phyloP scores from a whole-genome alignment of 2,888 invertebrate species.

The Magallana nippona region DNA sequence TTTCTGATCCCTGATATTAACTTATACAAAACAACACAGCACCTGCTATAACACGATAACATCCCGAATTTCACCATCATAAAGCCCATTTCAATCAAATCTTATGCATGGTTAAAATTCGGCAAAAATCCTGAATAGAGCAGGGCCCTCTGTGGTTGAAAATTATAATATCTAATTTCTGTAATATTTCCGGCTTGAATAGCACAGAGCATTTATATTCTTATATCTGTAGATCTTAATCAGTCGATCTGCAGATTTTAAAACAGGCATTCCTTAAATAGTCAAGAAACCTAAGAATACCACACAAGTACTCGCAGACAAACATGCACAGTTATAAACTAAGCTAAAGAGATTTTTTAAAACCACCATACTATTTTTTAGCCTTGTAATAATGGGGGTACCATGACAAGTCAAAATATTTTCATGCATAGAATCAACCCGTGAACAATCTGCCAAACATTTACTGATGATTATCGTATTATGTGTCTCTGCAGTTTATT shows the following conservation, averaged over 20 bases:
- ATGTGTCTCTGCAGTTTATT: background rate
- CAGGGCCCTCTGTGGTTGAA: background rate
- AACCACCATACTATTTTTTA: background rate
- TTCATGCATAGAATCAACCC: background rate
- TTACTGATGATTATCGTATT: slow-evolving; percentile 24
- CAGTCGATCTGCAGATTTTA: slow-evolving; percentile 14
- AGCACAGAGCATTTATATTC: slow-evolving; percentile 12
- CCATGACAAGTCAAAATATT: slow-evolving; percentile 5
- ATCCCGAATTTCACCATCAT: background rate
- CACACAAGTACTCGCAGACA: background rate
- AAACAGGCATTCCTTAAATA: slow-evolving; percentile 11
- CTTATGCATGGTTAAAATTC: slow-evolving; percentile 8
- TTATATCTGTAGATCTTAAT: slow-evolving; percentile 15
- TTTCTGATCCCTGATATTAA: slow-evolving; percentile 9
- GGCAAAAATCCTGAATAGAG: background rate
- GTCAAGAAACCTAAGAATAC: slow-evolving; percentile 2
- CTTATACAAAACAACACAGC: background rate
- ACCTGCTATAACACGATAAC: background rate
- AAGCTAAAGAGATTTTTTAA: background rate
- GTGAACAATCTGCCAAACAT: background rate
- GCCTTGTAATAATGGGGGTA: background rate
- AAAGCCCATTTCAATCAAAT: slow-evolving; percentile 28
- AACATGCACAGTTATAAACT: background rate
- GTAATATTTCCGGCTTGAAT: slow-evolving; percentile 9
- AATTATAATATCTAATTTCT: slow-evolving; percentile 34